phyloP scores from a whole-genome alignment of 2,113 vertebrate species.

The Pitta sordida region DNA sequence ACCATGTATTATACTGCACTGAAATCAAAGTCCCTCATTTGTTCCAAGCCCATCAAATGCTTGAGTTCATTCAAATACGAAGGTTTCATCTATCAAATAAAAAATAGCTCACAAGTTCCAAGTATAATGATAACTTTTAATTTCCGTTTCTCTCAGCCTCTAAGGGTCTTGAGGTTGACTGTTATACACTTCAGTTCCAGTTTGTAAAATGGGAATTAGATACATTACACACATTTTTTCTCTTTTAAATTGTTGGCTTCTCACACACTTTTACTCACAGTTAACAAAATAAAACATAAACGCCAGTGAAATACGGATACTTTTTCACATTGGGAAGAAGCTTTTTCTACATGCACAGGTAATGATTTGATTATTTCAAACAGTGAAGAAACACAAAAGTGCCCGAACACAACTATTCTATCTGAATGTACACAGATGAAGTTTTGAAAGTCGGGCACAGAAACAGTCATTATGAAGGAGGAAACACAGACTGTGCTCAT shows the following conservation, averaged over 20 bases:
- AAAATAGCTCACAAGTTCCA: neutral
- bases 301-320: neutral
- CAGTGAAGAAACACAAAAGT: neutral
- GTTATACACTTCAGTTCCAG: neutral
- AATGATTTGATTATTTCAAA: neutral
- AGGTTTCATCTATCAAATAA: neutral
- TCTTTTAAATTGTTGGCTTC: neutral
- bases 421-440: neutral
- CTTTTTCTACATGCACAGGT: neutral
- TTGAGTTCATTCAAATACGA: neutral
- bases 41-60: neutral
- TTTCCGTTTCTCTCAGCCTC: neutral
- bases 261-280: neutral
- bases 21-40: neutral
- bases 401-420: neutral
- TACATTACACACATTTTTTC: neutral
- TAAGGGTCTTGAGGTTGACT: neutral
- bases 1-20: neutral
- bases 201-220: neutral
- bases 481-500: neutral
- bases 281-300: neutral
- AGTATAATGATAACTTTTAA: neutral
- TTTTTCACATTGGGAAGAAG: neutral
- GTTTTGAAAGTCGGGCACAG: neutral
- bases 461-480: neutral